These are phyloP conservation scores for Apodemus speciosus DNA, from an alignment of 2,113 vertebrate species.

Conservation along the genomic window DNA sequence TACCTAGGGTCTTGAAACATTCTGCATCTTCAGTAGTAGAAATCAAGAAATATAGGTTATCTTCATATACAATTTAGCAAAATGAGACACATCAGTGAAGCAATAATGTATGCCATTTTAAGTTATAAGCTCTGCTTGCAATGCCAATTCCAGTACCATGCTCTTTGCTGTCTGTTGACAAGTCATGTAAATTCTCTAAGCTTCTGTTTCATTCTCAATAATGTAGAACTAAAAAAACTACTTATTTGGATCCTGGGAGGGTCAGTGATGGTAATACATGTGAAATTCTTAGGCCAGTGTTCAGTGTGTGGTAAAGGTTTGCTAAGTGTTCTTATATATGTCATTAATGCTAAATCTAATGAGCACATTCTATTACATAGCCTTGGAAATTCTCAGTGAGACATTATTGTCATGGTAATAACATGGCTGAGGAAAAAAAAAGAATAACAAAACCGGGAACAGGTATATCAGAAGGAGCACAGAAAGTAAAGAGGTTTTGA, in stretches of 20 bases:
- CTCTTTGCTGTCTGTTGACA: neutral
- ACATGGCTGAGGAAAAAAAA: neutral
- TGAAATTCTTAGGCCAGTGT: neutral
- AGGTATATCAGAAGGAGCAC: neutral
- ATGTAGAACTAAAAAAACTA: neutral
- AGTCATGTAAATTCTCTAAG: neutral
- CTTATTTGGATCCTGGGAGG: neutral
- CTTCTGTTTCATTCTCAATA: neutral
- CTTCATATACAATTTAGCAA: slow-evolving; percentile 7
- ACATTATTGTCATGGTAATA: neutral
- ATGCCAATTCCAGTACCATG: neutral
- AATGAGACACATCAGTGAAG: neutral
- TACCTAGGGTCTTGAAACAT: neutral
- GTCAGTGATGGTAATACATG: neutral
- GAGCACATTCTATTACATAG: neutral
- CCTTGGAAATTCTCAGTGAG: neutral
- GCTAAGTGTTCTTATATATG: neutral
- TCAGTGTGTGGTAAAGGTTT: neutral
- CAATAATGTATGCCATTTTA: neutral
- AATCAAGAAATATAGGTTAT: neutral
- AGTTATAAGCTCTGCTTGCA: neutral
- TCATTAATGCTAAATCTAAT: neutral
- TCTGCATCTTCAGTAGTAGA: neutral
- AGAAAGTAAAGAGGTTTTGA: neutral
- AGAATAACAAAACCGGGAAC: neutral